phyloP scores from a whole-genome alignment of 92 coral and sea anemone genomes.

The Epizoanthus rinbou region DNA sequence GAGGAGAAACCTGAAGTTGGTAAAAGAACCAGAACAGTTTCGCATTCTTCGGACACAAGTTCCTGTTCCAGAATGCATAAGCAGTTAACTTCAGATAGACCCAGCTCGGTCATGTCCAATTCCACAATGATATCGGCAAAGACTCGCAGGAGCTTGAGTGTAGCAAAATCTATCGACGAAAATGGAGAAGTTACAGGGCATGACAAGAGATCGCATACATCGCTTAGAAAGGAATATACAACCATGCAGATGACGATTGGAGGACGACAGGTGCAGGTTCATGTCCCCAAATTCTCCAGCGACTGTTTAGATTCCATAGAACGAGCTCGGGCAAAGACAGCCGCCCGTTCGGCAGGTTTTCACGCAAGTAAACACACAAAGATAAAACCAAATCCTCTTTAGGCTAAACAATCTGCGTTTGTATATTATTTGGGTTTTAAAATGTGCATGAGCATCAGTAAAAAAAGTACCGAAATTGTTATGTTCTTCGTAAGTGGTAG shows the following conservation, averaged over 20 bases:
- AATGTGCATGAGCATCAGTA: not conserved
- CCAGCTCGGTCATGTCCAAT: not conserved
- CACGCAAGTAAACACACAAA: not conserved
- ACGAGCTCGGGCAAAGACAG: slow-evolving; percentile 53
- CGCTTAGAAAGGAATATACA: slow-evolving; percentile 63
- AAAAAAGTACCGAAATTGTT: not conserved
- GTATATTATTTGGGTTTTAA: not conserved
- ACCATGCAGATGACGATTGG: slow-evolving; percentile 93
- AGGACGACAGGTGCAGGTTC: slow-evolving; percentile 68
- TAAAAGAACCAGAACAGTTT: slow-evolving; percentile 2
- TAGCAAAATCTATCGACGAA: slow-evolving; percentile 17
- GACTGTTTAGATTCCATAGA: slow-evolving; percentile 56
- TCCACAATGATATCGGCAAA: not conserved
- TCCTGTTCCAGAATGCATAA: not conserved
- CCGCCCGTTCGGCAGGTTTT: slow-evolving; percentile 13
- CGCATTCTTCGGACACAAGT: not conserved
- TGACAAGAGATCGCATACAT: slow-evolving; percentile 59
- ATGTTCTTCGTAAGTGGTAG: not conserved
- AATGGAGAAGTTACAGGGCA: slow-evolving; percentile 43
- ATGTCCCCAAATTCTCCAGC: slow-evolving; percentile 74
- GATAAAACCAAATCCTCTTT: not conserved
- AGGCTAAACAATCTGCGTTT: not conserved
- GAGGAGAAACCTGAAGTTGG: not conserved
- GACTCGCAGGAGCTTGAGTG: not conserved
- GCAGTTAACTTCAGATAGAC: not conserved